Evolutionary conservation across 2,797 vertebrate genomes (phyloP), one percentile per base, ranked within the genome.

Genomic region (Cryptoprocta ferox): DNA sequence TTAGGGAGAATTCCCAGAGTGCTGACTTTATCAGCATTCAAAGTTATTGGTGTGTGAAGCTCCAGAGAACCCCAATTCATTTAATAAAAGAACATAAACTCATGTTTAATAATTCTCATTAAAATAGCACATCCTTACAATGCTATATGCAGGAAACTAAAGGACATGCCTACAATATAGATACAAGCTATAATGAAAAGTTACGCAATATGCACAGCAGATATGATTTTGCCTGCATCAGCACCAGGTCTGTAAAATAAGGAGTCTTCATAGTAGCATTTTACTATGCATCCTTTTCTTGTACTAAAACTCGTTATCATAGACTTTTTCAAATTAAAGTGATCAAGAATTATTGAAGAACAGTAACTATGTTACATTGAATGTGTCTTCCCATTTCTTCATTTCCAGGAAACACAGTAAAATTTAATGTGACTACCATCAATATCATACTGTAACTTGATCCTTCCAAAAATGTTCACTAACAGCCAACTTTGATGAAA

Each of bases 401-500:
- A 13, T 70, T 83, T 70, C 70, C 28, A 65, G 11, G 28, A 96
- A 91, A 96, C 87, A 71, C 24, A 13, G 73, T 18, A 95, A 53
- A 28, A 98, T 94, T 98, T 92, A 98, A 96, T 95, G 76, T 9
- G 32, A 78, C 21, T 93, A 53, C 30, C 48, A 91, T 87, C 75
- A 95, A n/a, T 87, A 91, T 82, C 32, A 48, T 80, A 91, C 66
- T 83, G 79, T 68, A 92, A 94, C 59, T 97, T 97, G 61, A 95
- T 61, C 89, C 84, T 96, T 83, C 26, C 94, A 98, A 81, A 96
- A 97, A 95, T 95, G 50, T 35, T 97, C 97, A 98, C 83, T 95
- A 97, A 97, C 14, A 97, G 92, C 35, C 86, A 97, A 94, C 39
- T 97, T 78, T 88, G 75, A 97, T 97, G 94, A 93, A 98, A 98